Conservation (phyloP, 1,140 invertebrate species). For the Tetramorium simillimum region DNA sequence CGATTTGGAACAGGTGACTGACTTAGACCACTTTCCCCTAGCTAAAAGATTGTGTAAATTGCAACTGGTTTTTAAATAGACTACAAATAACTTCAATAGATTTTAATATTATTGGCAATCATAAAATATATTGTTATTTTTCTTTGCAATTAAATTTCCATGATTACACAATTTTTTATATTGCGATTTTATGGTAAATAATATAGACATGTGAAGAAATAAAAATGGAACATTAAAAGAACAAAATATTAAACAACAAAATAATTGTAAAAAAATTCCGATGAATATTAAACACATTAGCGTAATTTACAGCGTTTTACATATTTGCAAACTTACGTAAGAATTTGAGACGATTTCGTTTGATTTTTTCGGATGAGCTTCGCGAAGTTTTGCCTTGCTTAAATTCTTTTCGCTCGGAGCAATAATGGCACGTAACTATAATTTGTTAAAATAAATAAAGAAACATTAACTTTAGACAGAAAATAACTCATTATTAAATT, state of each 20-base stretch:
- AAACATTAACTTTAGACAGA: constrained; percentile 15
- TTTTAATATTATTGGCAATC: background rate
- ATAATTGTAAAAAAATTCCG: background rate
- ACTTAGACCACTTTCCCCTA: too few relatives aligned
- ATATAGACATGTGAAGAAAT: background rate
- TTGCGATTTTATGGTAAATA: background rate
- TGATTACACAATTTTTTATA: background rate
- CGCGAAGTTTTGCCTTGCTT: constrained; percentile 73
- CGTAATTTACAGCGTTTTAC: background rate
- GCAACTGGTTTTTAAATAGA: background rate
- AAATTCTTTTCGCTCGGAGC: constrained; percentile 65
- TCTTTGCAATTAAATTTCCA: background rate
- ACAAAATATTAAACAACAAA: background rate
- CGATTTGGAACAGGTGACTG: too few relatives aligned
- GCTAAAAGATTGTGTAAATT: background rate
- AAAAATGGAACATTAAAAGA: background rate
- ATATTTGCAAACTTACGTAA: constrained; percentile 76
- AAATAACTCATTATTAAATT: constrained; percentile 5
- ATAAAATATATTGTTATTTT: background rate
- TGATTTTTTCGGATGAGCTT: constrained; percentile 41
- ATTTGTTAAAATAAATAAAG: constrained; percentile 62
- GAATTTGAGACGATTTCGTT: constrained; percentile 73
- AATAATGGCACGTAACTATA: constrained; percentile 77
- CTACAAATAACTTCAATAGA: background rate
- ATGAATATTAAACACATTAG: background rate